These are phyloP conservation scores for Onychomys torridus DNA, from an alignment of 2,797 vertebrate species.

Conservation along the genomic window DNA sequence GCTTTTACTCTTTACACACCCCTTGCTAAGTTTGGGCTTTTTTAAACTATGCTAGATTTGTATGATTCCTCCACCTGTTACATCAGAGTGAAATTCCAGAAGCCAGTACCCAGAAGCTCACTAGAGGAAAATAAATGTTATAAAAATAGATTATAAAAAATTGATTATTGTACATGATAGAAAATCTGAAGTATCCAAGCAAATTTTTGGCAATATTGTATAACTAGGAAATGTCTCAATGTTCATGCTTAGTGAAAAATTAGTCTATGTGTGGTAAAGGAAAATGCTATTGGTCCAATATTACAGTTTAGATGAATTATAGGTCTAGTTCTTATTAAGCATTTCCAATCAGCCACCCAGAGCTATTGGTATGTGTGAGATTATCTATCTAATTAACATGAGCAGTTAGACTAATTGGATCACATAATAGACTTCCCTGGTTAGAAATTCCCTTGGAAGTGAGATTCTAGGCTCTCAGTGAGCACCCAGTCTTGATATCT, in stretches of 20 bases:
- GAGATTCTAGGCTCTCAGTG: neutral
- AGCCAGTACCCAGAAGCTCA: neutral
- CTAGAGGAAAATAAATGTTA: neutral
- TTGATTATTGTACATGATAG: neutral
- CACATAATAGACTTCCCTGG: neutral
- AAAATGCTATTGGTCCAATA: conserved; percentile 16
- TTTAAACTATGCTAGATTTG: neutral
- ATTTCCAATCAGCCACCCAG: conserved; percentile 37
- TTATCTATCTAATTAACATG: conserved; percentile 16
- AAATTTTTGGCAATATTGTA: neutral
- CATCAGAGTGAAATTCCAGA: neutral
- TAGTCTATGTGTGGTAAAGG: conserved; percentile 23
- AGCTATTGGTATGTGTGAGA: conserved; percentile 29
- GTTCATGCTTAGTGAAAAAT: conserved; percentile 52
- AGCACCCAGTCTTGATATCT: neutral
- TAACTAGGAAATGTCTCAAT: neutral
- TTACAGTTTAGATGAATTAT: conserved; percentile 58
- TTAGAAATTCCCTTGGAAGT: conserved; percentile 2
- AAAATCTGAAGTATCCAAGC: conserved; percentile 16
- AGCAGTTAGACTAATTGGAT: conserved; percentile 51
- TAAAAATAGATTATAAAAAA: neutral
- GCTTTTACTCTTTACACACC: neutral
- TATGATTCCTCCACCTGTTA: neutral
- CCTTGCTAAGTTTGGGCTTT: neutral
- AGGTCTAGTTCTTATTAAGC: conserved; percentile 7